These are phyloP conservation scores for Leucopsar rothschildi DNA, from an alignment of 2,113 vertebrate genomes.

Conservation along the genomic window DNA sequence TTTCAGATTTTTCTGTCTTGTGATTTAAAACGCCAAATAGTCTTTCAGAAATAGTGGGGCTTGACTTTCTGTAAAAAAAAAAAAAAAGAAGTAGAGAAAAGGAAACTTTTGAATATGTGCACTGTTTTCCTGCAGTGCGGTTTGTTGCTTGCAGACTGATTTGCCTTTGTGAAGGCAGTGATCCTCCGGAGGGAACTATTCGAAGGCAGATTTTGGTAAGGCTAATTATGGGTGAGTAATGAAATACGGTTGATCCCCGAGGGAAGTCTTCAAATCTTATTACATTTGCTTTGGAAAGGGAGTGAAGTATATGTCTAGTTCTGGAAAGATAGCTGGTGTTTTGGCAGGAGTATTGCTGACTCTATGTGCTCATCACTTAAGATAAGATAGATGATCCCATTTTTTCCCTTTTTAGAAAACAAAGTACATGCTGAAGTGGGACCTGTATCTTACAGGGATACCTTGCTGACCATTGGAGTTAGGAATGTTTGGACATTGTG, in stretches of 20 bases:
- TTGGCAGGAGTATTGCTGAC: not conserved
- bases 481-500: not conserved
- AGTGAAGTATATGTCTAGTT: not conserved
- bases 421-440: not conserved
- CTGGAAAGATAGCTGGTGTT: not conserved
- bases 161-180: conserved; percentile 67
- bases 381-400: not conserved
- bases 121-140: conserved; percentile 75
- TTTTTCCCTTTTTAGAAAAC: not conserved
- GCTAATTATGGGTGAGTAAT: not conserved
- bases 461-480: not conserved
- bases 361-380: not conserved
- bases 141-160: conserved; percentile 84
- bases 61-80: not conserved
- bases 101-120: not conserved
- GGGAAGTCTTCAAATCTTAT: not conserved
- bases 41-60: not conserved
- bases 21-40: not conserved
- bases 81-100: not conserved
- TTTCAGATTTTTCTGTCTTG: not conserved
- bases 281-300: not conserved
- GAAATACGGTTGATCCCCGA: not conserved
- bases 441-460: not conserved
- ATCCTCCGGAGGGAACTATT: conserved; percentile 76
- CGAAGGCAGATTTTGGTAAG: conserved; percentile 87